Percentiles rank a stretch among this genome's conserved stretches.
phyloP scores from a whole-genome alignment of 1,140 invertebrate species.

The Berghia stephanieae region DNA sequence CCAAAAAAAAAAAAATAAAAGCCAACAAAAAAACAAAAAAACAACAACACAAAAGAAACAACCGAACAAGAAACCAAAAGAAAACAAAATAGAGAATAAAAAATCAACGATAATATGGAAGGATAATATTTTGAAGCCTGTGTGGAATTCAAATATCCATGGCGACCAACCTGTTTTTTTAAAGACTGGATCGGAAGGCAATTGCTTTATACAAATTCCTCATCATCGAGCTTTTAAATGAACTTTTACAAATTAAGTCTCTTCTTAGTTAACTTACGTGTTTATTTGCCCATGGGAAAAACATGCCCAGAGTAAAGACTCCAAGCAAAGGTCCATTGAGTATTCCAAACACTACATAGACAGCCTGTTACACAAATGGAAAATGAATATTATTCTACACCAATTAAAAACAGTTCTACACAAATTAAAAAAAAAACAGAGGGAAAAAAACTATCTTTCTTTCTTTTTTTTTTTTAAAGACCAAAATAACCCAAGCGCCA shows the following conservation, averaged over 20 bases:
- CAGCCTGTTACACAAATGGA: constrained; percentile 70
- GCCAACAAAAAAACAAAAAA: background rate
- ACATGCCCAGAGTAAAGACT: constrained; percentile 62
- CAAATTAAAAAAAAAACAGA: background rate
- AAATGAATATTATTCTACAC: background rate
- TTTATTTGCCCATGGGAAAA: constrained; percentile 64
- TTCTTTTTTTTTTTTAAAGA: background rate
- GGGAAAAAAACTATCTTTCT: background rate
- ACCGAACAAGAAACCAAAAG: too few relatives aligned
- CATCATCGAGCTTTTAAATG: too few relatives aligned
- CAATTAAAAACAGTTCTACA: background rate
- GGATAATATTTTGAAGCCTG: too few relatives aligned
- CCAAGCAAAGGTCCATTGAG: constrained; percentile 60
- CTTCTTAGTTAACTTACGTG: constrained; percentile 36
- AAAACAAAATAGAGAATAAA: too few relatives aligned
- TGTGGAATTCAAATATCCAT: too few relatives aligned
- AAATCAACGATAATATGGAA: too few relatives aligned
- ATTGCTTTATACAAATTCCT: too few relatives aligned
- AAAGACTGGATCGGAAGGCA: too few relatives aligned
- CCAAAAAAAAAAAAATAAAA: too few relatives aligned
- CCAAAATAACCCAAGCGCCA: background rate
- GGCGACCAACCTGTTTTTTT: too few relatives aligned
- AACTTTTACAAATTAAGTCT: background rate
- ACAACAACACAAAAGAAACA: too few relatives aligned
- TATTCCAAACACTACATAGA: constrained; percentile 58